These are phyloP conservation scores for Rhorus exstirpatorius DNA, from an alignment of 2,888 invertebrate genomes.

Conservation along the genomic window DNA sequence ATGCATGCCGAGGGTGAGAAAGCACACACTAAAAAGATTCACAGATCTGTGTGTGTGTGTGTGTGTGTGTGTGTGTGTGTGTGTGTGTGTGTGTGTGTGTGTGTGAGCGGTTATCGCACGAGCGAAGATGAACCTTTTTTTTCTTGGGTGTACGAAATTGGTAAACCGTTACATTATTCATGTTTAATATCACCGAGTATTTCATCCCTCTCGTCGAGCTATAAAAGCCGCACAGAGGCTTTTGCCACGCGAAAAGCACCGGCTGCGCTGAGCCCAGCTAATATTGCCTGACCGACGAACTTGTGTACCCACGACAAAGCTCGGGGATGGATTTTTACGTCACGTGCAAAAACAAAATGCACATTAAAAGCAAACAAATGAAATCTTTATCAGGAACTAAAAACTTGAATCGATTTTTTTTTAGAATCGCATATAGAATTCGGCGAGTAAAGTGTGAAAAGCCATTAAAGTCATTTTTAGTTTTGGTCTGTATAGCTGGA, in stretches of 20 bases:
- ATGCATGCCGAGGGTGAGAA: conserved; percentile 2
- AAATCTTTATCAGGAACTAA: neutral
- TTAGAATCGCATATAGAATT: neutral
- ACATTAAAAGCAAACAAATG: conserved; percentile 34
- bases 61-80: too few species aligned
- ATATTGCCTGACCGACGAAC: conserved; percentile 73
- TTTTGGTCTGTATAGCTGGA: conserved; percentile 16
- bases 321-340: conserved; percentile 11
- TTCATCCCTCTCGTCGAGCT: conserved; percentile 78
- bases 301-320: conserved; percentile 51
- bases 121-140: conserved; percentile 61
- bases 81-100: too few species aligned
- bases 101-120: conserved; percentile 15
- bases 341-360: conserved; percentile 23
- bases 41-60: neutral
- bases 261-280: conserved; percentile 74
- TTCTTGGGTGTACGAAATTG: conserved; percentile 35
- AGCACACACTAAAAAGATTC: conserved; percentile 35
- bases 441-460: conserved; percentile 43
- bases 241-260: conserved; percentile 73
- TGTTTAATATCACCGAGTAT: conserved; percentile 85
- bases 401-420: conserved; percentile 32
- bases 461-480: conserved; percentile 42
- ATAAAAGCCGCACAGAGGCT: conserved; percentile 74
- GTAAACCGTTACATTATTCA: conserved; percentile 84